phyloP scores from a whole-genome alignment of 1,140 invertebrate genomes.

The Atopsyche davidsoni region DNA sequence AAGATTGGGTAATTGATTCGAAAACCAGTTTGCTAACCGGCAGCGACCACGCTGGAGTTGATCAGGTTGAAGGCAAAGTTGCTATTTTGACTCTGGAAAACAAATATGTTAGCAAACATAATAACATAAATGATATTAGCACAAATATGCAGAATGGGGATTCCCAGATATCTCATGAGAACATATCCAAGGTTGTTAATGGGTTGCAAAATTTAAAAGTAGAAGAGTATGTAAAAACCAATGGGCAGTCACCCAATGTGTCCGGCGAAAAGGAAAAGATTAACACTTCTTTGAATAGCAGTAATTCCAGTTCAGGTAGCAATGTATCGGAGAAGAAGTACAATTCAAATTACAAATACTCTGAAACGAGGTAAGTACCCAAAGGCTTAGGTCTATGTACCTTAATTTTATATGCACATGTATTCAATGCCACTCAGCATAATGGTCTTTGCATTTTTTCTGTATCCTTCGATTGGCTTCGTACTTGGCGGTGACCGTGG shows the following conservation, averaged over 20 bases:
- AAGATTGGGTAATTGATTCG: slow-evolving; percentile 11
- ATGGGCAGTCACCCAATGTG: slow-evolving; percentile 4
- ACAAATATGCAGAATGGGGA: too few relatives aligned
- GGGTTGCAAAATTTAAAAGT: slow-evolving; percentile 15
- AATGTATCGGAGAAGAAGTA: slow-evolving; percentile 28
- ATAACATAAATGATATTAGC: too few relatives aligned
- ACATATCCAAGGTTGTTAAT: slow-evolving; percentile 12
- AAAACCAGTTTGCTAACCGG: slow-evolving; percentile 10
- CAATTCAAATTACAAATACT: slow-evolving; percentile 17
- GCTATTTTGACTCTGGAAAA: too few relatives aligned
- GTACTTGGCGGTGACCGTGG: too few relatives aligned
- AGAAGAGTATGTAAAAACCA: slow-evolving; percentile 13
- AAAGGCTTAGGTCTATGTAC: too few relatives aligned
- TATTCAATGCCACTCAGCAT: too few relatives aligned
- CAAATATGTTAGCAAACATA: too few relatives aligned
- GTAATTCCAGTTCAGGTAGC: slow-evolving; percentile 28
- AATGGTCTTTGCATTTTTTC: too few relatives aligned
- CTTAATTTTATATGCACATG: too few relatives aligned
- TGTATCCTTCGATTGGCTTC: too few relatives aligned
- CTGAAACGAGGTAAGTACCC: slow-evolving; percentile 23
- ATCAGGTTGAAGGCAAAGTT: slow-evolving; percentile 7
- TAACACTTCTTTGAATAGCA: slow-evolving; percentile 14
- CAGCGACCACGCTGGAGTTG: slow-evolving; percentile 9
- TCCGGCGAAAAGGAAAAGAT: slow-evolving; percentile 21
- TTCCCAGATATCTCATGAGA: slow-evolving; percentile 3